Evolutionary conservation across 2,797 vertebrate genomes (phyloP).

Genomic region (Oreochromis mossambicus): DNA sequence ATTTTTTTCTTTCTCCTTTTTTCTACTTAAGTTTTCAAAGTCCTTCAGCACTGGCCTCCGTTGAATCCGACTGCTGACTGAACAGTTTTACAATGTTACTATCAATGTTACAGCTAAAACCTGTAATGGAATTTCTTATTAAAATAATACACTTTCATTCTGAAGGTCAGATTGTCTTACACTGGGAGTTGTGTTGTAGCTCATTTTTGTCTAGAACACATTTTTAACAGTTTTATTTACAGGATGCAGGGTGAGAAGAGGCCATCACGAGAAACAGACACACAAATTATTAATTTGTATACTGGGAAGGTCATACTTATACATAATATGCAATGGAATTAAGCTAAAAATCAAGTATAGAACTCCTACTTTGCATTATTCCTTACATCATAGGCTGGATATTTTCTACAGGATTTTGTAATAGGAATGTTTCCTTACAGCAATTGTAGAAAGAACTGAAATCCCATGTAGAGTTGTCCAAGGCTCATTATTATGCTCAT

Average conservation of each 20-base stretch:
- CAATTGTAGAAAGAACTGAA: neutral
- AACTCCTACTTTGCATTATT: neutral
- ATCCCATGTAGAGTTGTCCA: neutral
- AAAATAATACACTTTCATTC: neutral
- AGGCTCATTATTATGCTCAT: neutral
- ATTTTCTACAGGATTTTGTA: neutral
- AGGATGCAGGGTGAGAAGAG: neutral
- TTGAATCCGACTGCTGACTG: constrained; percentile 11
- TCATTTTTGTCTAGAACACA: neutral
- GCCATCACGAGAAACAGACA: neutral
- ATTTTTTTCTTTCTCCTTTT: neutral
- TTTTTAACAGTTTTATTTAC: neutral
- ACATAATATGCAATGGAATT: neutral
- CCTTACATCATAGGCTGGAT: neutral
- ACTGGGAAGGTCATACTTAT: neutral
- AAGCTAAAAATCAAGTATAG: neutral
- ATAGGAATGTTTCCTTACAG: neutral
- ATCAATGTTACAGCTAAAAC: neutral
- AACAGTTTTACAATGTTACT: constrained; percentile 2
- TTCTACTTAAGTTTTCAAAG: neutral
- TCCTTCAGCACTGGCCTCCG: constrained; percentile 16
- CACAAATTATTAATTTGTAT: neutral
- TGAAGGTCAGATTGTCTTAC: neutral
- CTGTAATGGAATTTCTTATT: neutral
- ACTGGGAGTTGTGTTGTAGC: neutral